Base-by-base conservation (phyloP, 2,888 invertebrate species). In the Melanchra persicariae region DNA sequence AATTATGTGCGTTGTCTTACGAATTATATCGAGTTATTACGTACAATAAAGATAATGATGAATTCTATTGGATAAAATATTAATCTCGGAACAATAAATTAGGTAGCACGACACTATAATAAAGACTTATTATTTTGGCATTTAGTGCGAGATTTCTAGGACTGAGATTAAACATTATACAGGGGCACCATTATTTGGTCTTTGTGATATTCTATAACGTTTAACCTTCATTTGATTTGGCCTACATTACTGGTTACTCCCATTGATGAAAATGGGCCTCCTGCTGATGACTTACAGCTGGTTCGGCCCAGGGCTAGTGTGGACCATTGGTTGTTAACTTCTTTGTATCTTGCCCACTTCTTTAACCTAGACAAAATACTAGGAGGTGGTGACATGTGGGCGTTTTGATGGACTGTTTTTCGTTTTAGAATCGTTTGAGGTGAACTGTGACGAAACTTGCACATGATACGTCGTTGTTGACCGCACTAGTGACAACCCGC, bases 401-500 rank as follows among this genome's bases (percentile, higher is more conserved):
- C n/a, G n/a, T n/a, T n/a, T n/a, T n/a, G n/a, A n/a, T n/a, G n/a
- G n/a, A n/a, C n/a, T n/a, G n/a, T n/a, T n/a, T n/a, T n/a, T n/a
- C n/a, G n/a, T n/a, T n/a, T n/a, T n/a, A n/a, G n/a, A 37, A 37
- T 37, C 19, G 5, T 55, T 34, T 30, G 19, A 40, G n/a, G 34
- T 43, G 12, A 15, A 15, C n/a, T 17, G 26, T 51, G 51, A 74
- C 74, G 45, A 22, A 22, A n/a, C 15, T 19, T 15, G 17, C 34
- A 24, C 37, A 45, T 76, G 61, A 34, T 43, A 69, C 68, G 43
- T 40, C 34, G 61, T 69, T 64, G 71, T 79, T 79, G 77, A 81
- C 80, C 77, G 65, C 68, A 74, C 62, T 26, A 58, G 70, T 77
- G 61, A 67, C 79, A 69, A 22, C 24, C 66, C 88, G 85, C 93